A percentile compares a stretch with the other conserved stretches of the same genome.
Conservation (phyloP, 2,888 invertebrate genomes). For the Conops quadrifasciatus region DNA sequence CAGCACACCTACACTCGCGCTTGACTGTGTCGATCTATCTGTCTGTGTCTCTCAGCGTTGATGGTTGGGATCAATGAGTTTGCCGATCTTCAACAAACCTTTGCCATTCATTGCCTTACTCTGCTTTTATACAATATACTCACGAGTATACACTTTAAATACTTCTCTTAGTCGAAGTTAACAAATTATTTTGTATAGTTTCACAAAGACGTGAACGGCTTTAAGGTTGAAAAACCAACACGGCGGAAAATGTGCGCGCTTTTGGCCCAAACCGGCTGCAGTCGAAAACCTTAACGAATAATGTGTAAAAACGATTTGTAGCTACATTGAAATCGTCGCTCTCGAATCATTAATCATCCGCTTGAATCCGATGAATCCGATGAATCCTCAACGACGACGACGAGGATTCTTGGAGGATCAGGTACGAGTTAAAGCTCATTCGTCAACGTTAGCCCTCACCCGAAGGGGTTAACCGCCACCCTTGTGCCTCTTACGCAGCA, state of each 20-base stretch:
- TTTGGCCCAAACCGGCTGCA: neutral
- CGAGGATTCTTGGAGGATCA: slow-evolving; percentile 23
- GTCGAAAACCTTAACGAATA: slow-evolving; percentile 55
- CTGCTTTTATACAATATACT: no score
- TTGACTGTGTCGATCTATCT: neutral
- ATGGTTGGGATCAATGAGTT: slow-evolving; percentile 34
- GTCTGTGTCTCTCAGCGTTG: neutral
- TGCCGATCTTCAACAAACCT: slow-evolving; percentile 29
- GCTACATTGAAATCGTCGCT: slow-evolving; percentile 46
- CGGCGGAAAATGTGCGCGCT: neutral
- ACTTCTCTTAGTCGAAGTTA: slow-evolving; percentile 50
- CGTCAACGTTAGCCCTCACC: slow-evolving; percentile 5
- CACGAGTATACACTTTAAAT: neutral
- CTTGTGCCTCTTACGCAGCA: neutral
- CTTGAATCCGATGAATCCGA: no score
- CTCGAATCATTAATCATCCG: slow-evolving; percentile 27
- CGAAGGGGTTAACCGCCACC: neutral
- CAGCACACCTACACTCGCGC: slow-evolving; percentile 28
- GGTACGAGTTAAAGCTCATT: neutral
- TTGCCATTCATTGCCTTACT: neutral
- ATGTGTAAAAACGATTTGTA: slow-evolving; percentile 64
- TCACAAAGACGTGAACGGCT: slow-evolving; percentile 39
- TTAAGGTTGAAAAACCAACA: slow-evolving; percentile 15
- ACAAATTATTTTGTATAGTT: slow-evolving; percentile 64
- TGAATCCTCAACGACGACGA: no score